Conservation (phyloP, 2,113 vertebrate species). For the Cynocephalus volans region DNA sequence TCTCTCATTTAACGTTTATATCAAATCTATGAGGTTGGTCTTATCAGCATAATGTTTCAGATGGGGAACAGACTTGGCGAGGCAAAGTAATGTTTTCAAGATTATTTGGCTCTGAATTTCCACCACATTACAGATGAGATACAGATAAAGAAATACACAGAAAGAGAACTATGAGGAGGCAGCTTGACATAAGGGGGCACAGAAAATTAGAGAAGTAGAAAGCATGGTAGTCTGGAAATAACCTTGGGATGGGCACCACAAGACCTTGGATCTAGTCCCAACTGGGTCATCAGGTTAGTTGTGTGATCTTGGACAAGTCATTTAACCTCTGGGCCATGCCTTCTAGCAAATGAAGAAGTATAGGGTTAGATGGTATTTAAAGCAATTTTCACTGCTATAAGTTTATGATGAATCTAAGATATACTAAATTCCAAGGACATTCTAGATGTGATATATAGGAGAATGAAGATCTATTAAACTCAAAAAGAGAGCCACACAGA, state of each 20-base stretch:
- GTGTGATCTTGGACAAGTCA: not conserved
- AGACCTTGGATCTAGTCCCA: not conserved
- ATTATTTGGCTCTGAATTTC: conserved; percentile 26
- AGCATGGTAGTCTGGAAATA: not conserved
- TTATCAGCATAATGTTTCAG: not conserved
- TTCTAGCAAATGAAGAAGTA: not conserved
- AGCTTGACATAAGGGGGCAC: not conserved
- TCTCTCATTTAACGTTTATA: not conserved
- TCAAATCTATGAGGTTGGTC: not conserved
- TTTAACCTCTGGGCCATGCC: not conserved
- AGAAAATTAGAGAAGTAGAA: not conserved
- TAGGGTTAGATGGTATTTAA: not conserved
- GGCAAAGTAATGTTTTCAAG: not conserved
- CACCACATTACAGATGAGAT: not conserved
- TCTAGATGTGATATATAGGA: not conserved
- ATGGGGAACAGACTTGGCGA: not conserved
- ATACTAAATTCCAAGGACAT: conserved; percentile 12
- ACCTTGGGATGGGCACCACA: not conserved
- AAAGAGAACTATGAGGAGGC: not conserved
- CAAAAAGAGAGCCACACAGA: not conserved
- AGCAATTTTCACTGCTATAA: not conserved
- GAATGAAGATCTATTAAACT: conserved; percentile 45
- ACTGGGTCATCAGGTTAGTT: not conserved
- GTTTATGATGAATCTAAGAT: conserved; percentile 39
- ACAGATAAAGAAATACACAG: not conserved